These are phyloP conservation scores for Epinotia demarniana DNA, from an alignment of 2,888 invertebrate genomes.

Conservation along the genomic window DNA sequence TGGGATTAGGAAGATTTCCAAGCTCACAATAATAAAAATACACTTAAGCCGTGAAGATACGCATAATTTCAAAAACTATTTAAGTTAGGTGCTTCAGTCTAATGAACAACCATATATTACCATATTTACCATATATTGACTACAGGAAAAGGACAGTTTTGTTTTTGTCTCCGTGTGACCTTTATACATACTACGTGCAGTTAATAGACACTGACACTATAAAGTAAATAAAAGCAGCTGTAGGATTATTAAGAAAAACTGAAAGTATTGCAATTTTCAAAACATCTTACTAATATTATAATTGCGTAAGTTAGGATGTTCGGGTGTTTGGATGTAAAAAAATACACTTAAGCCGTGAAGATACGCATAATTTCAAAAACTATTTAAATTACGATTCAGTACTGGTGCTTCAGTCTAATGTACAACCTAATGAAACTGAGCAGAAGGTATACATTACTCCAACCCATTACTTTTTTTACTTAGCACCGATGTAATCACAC, in stretches of 20 bases:
- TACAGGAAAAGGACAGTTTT: too few species aligned
- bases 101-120: conserved; percentile 1
- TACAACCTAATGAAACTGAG: neutral
- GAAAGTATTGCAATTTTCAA: too few species aligned
- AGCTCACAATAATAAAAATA: conserved; percentile 3
- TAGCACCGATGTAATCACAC: too few species aligned
- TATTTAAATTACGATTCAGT: neutral
- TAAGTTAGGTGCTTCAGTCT: neutral
- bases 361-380: conserved; percentile 6
- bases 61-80: conserved; percentile 6
- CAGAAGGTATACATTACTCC: too few species aligned
- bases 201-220: neutral
- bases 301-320: too few species aligned
- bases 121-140: too few species aligned
- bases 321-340: neutral
- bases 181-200: too few species aligned
- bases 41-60: conserved; percentile 9
- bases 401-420: neutral
- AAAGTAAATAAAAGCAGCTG: neutral
- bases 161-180: too few species aligned
- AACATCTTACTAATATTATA: too few species aligned
- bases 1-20: conserved; percentile 36
- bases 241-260: neutral
- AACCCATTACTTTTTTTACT: too few species aligned
- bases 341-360: conserved; percentile 10